Evolutionary conservation across 2,888 invertebrate genomes (phyloP), one percentile per base, ranked within the genome.

Genomic region (Eumacrocentrus americanus): DNA sequence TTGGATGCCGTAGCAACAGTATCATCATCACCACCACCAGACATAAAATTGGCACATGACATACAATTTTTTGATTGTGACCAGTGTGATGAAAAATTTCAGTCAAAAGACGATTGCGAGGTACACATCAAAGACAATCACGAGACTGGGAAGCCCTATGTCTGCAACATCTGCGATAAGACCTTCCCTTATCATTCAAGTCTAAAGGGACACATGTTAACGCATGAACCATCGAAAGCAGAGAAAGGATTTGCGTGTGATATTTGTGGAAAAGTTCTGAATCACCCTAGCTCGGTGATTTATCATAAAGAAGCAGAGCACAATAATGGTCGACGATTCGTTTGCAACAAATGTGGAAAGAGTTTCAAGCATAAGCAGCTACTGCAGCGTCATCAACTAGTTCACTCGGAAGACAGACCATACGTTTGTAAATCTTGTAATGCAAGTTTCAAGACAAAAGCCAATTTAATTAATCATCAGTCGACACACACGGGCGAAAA

Each of bases 291-390:
- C 64, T 90, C 91, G 1, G 85, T 91, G 58, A 83, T 88, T 22
- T 91, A 91, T 79, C 91, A 91, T 80, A 87, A 88, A 71, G 87
- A 89, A 73, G 86, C 89, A 0, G 88, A 86, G 68, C 90, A 90
- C 81, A 86, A 82, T 72, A 86, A 87, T 50, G 86, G 86, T 0
- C 84, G 87, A 54, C 84, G 88, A 61, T 92, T 88, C 77, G 87
- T 89, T 35, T 92, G 92, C 78, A 86, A 85, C 72, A 88, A 89
- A 72, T 93, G 93, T 79, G 86, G 87, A 51, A 91, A 90, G 78
- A 83, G 85, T 58, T 94, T 93, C 82, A 87, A 88, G 68, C 90
- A 90, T 76, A 88, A 88, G 65, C 89, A 89, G 73, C 81, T 91
- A 54, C 81, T 92, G 65, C 86, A 88, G 74, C 83, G 90, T 65